Percentiles rank a stretch among this genome's conserved stretches.
phyloP scores from a whole-genome alignment of 2,113 vertebrate genomes.

The Lepus americanus region DNA sequence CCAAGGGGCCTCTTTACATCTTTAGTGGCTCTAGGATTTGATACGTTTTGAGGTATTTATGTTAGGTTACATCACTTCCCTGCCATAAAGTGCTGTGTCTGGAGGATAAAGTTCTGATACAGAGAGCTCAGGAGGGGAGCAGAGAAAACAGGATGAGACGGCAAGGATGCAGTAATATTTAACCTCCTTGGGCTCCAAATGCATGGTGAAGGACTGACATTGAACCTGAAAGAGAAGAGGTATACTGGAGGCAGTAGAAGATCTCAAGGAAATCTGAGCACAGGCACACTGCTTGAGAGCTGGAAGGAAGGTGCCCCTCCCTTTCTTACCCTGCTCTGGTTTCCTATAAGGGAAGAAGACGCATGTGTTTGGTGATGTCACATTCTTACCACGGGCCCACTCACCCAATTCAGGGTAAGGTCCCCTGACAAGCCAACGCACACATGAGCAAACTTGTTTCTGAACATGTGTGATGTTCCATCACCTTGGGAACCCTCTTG shows the following conservation, averaged over 20 bases:
- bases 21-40: background rate
- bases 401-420: background rate
- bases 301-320: background rate
- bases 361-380: background rate
- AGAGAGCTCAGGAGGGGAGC: background rate
- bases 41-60: background rate
- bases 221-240: background rate
- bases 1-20: background rate
- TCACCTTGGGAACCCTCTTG: background rate
- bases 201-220: background rate
- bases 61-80: background rate
- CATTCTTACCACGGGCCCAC: background rate
- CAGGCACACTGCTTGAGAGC: background rate
- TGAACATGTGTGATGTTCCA: background rate
- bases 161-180: background rate
- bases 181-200: background rate
- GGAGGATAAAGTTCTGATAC: background rate
- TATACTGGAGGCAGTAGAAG: background rate
- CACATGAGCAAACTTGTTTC: background rate
- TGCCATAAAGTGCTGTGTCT: background rate
- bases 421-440: background rate
- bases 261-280: background rate
- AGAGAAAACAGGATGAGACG: background rate
- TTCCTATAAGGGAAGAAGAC: background rate
- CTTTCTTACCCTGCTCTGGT: background rate